Evolutionary conservation across 1,140 invertebrate genomes (phyloP).

Genomic region (Galleria mellonella): DNA sequence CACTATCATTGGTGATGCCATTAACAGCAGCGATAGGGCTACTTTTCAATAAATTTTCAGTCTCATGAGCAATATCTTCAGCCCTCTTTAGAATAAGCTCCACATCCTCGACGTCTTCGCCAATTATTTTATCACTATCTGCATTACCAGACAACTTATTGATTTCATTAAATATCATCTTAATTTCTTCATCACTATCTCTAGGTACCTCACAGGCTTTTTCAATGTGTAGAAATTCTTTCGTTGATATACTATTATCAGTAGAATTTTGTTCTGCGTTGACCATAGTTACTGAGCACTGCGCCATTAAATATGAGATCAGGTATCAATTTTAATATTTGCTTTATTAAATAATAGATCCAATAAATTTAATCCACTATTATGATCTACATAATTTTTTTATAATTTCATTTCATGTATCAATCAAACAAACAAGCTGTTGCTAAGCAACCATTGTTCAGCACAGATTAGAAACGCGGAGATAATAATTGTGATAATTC

Average conservation of each 20-base stretch:
- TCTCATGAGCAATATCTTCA: constrained; percentile 58
- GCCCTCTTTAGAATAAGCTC: constrained; percentile 61
- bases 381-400: background rate
- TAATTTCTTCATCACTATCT: constrained; percentile 64
- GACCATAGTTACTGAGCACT: constrained; percentile 6
- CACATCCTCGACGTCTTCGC: constrained; percentile 52
- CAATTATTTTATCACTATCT: constrained; percentile 34
- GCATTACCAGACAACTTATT: constrained; percentile 46
- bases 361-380: too few species aligned
- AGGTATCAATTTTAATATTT: background rate
- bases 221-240: constrained; percentile 59
- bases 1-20: constrained; percentile 8
- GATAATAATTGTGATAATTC: too few species aligned
- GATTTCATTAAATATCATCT: constrained; percentile 60
- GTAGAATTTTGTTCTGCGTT: constrained; percentile 31
- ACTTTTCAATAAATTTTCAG: constrained; percentile 51
- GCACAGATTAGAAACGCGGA: too few species aligned
- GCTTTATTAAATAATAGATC: too few species aligned
- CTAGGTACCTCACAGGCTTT: constrained; percentile 54
- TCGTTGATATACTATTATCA: constrained; percentile 49
- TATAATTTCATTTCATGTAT: background rate
- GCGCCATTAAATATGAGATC: constrained; percentile 12
- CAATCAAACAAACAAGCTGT: constrained; percentile 22
- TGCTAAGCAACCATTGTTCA: constrained; percentile 37
- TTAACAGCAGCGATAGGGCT: constrained; percentile 26